These are phyloP conservation scores for Sturnus vulgaris DNA, from an alignment of 2,113 vertebrate genomes.

Conservation along the genomic window DNA sequence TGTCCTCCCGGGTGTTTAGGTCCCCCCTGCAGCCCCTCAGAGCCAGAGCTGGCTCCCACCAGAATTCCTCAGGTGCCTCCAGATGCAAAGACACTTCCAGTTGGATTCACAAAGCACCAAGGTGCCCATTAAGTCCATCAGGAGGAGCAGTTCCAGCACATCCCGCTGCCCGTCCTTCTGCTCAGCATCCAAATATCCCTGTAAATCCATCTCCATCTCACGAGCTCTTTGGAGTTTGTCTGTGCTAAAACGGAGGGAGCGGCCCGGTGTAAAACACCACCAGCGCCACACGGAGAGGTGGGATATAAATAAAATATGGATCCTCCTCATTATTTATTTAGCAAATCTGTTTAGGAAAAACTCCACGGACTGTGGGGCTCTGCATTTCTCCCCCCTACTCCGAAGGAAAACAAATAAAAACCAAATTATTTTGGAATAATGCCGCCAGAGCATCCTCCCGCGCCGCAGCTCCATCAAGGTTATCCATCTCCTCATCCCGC, in stretches of 20 bases:
- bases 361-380: background rate
- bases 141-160: background rate
- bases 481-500: background rate
- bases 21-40: background rate
- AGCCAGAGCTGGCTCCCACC: background rate
- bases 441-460: background rate
- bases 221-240: background rate
- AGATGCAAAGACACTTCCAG: background rate
- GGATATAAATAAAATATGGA: conserved; percentile 32
- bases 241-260: background rate
- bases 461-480: background rate
- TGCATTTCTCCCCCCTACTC: background rate
- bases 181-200: background rate
- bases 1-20: accelerated
- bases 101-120: background rate
- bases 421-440: background rate
- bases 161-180: background rate
- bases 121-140: background rate
- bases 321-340: conserved; percentile 20
- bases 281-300: background rate
- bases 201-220: background rate
- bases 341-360: conserved; percentile 7
- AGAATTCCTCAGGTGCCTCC: background rate
- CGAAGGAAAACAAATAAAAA: conserved; percentile 18
- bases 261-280: background rate